A percentile compares a stretch with the other conserved stretches of the same genome.
Evolutionary conservation across 2,797 vertebrate species (phyloP).

Genomic region (Garrulus glandarius): DNA sequence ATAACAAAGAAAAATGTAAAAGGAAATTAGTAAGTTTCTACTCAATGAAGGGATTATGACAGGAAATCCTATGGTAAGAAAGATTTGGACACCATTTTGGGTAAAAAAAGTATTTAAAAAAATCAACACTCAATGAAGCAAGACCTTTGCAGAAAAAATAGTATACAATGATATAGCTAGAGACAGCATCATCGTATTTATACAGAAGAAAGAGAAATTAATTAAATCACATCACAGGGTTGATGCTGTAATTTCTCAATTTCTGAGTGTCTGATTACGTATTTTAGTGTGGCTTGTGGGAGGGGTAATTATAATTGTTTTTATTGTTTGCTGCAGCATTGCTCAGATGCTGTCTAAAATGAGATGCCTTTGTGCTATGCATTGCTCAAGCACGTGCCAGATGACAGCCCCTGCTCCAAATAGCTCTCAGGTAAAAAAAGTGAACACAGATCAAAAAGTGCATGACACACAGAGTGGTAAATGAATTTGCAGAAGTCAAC

Average conservation of each 20-base stretch:
- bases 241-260: not conserved
- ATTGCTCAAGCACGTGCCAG: not conserved
- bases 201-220: not conserved
- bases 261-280: not conserved
- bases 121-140: not conserved
- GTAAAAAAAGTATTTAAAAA: not conserved
- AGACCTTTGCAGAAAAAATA: not conserved
- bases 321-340: not conserved
- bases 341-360: not conserved
- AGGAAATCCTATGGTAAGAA: not conserved
- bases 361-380: not conserved
- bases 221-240: not conserved
- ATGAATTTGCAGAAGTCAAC: not conserved
- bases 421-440: not conserved
- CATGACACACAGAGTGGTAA: not conserved
- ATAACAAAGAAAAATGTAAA: not conserved
- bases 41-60: not conserved
- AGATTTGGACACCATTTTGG: not conserved
- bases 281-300: not conserved
- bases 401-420: not conserved
- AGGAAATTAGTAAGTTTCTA: not conserved
- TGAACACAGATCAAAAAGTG: not conserved
- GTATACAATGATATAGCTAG: not conserved
- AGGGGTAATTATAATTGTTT: not conserved
- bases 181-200: not conserved